Conservation (phyloP, 1,140 invertebrate species). For the Papilio dardanus region DNA sequence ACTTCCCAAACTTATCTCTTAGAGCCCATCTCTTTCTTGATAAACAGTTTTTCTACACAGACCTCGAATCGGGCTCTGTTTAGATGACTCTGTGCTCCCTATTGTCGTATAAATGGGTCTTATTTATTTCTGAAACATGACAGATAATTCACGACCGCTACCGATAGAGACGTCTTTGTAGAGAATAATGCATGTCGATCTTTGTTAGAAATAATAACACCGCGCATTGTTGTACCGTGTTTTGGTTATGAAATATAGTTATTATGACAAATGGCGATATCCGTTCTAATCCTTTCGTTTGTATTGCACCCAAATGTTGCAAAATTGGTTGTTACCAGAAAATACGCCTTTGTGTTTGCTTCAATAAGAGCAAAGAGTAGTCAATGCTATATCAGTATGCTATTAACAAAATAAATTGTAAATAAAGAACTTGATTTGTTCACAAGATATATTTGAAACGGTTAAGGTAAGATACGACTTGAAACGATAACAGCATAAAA, state of each 20-base stretch:
- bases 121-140: conserved; percentile 78
- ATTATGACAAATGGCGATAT: conserved; percentile 77
- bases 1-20: conserved; percentile 66
- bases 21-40: conserved; percentile 70
- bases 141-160: conserved; percentile 73
- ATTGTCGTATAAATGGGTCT: conserved; percentile 73
- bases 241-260: conserved; percentile 76
- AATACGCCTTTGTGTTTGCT: not conserved
- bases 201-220: conserved; percentile 62
- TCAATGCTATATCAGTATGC: not conserved
- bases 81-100: conserved; percentile 55
- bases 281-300: conserved; percentile 67
- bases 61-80: conserved; percentile 62
- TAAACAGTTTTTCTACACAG: conserved; percentile 73
- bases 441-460: not conserved
- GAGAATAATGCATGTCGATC: conserved; percentile 65
- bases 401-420: not conserved
- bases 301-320: conserved; percentile 34
- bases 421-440: not conserved
- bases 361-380: not conserved
- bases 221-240: conserved; percentile 66
- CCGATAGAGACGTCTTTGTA: conserved; percentile 76
- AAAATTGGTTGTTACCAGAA: not conserved
- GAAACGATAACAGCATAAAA: conserved; percentile 14
- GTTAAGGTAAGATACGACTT: not conserved